Conservation (phyloP, 2,888 invertebrate species). For the Iphiclides podalirius region DNA sequence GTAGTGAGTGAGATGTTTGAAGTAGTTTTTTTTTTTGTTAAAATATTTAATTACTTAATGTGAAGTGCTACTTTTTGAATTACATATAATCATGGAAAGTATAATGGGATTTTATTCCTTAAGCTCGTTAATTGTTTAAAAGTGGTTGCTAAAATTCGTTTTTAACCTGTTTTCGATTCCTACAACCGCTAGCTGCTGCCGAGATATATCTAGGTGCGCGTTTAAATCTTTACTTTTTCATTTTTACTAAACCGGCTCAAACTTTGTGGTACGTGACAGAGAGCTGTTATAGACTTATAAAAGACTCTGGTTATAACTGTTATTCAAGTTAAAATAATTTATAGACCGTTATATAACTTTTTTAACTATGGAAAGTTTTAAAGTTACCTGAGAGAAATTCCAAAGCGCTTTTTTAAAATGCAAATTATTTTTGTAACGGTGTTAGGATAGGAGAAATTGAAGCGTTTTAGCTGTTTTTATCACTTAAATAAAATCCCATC, state of each 20-base stretch:
- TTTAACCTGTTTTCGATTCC: not conserved
- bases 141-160: no score
- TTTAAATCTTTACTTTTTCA: not conserved
- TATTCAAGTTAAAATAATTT: not conserved
- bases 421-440: not conserved
- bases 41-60: no score
- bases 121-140: no score
- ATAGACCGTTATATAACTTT: not conserved
- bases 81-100: no score
- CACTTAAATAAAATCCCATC: no score
- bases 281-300: not conserved
- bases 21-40: no score
- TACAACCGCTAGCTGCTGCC: not conserved
- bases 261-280: not conserved
- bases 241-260: not conserved
- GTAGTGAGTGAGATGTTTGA: no score
- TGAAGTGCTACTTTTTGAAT: no score
- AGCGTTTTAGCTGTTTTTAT: no score
- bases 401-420: not conserved
- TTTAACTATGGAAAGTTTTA: not conserved
- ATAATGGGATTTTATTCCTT: no score
- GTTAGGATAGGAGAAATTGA: no score
- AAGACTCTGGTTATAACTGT: no score
- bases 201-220: not conserved
- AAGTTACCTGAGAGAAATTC: not conserved